A percentile compares a stretch with the other conserved stretches of the same genome.
Conservation (phyloP, 2,888 invertebrate genomes). For the Tinea semifulvella region DNA sequence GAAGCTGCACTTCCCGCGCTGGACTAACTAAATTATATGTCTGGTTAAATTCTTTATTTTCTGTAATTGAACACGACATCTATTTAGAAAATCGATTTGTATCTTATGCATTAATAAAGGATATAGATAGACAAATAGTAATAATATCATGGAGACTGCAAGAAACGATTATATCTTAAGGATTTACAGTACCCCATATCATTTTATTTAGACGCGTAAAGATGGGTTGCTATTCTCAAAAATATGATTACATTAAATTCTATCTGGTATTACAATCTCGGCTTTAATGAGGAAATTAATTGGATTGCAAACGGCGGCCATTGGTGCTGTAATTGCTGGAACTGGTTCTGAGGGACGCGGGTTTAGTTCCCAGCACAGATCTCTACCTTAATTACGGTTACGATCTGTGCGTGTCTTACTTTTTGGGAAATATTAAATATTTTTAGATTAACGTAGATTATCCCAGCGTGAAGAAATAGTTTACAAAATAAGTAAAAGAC, state of each 20-base stretch:
- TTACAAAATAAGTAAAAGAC: background rate
- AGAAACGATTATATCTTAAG: conserved; percentile 9
- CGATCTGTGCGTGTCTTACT: conserved; percentile 14
- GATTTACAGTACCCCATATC: conserved; percentile 16
- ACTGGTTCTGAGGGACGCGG: conserved; percentile 24
- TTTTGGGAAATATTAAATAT: conserved; percentile 12
- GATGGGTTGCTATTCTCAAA: conserved; percentile 20
- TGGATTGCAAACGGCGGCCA: conserved; percentile 35
- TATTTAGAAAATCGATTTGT: too few relatives aligned
- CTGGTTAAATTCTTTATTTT: too few relatives aligned
- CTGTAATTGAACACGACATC: too few relatives aligned
- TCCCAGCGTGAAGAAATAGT: conserved; percentile 2
- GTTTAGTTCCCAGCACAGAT: conserved; percentile 17
- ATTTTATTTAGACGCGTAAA: conserved; percentile 15
- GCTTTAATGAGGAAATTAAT: conserved; percentile 56
- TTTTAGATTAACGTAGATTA: conserved; percentile 11
- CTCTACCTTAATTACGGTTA: conserved; percentile 11
- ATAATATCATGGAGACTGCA: conserved; percentile 5
- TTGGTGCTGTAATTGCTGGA: conserved; percentile 27
- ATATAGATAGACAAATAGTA: background rate
- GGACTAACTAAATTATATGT: too few relatives aligned
- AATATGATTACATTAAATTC: conserved; percentile 22
- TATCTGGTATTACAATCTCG: conserved; percentile 44
- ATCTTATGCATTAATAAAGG: too few relatives aligned
- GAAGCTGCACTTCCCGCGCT: too few relatives aligned